These are phyloP conservation scores for Muscicapa comitata DNA, from an alignment of 2,797 vertebrate species.

Conservation along the genomic window DNA sequence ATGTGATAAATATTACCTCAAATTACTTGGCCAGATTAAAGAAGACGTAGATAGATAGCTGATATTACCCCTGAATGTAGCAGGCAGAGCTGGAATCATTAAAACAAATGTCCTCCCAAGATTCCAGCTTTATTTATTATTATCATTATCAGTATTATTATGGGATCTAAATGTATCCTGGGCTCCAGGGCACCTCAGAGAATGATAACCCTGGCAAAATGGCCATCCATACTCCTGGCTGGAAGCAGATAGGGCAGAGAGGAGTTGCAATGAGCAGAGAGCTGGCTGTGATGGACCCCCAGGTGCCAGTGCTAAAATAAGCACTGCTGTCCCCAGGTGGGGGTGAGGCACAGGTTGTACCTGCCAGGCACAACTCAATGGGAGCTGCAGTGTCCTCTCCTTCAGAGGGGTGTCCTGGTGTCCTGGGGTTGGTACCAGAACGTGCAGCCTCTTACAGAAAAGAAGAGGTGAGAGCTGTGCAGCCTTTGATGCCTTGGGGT, in stretches of 20 bases:
- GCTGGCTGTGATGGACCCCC: background rate
- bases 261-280: background rate
- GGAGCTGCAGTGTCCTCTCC: background rate
- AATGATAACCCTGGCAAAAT: constrained; percentile 39
- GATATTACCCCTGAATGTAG: constrained; percentile 31
- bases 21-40: constrained; percentile 62
- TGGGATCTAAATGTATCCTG: constrained; percentile 23
- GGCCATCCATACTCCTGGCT: constrained; percentile 9
- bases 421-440: background rate
- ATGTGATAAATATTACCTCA: constrained; percentile 52
- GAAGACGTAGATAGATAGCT: constrained; percentile 40
- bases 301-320: background rate
- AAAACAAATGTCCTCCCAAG: constrained; percentile 62
- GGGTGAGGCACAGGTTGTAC: background rate
- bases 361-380: background rate
- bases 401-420: background rate
- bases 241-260: background rate
- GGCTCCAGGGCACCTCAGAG: constrained; percentile 42
- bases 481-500: rapidly evolving
- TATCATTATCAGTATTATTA: constrained; percentile 51
- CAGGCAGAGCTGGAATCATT: constrained; percentile 50
- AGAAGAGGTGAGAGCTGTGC: background rate
- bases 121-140: constrained; percentile 60
- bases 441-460: background rate
- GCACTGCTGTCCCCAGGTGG: background rate